Percentiles rank a stretch among this genome's conserved stretches.
These are phyloP conservation scores for Sander lucioperca DNA, from an alignment of 2,113 vertebrate species.

Conservation along the genomic window DNA sequence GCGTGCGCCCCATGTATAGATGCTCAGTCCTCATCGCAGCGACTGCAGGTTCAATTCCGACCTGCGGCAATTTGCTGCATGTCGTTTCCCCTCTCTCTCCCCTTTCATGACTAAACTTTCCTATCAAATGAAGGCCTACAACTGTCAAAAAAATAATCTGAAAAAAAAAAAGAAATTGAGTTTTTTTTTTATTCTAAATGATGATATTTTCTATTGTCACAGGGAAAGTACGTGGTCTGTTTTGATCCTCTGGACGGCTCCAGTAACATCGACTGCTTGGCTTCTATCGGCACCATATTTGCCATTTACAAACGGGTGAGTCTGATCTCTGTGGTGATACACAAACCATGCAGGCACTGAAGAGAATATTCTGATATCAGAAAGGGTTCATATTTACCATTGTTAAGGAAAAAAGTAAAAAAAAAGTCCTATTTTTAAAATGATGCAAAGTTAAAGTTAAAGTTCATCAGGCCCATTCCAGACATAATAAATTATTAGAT, in stretches of 20 bases:
- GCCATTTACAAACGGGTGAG: slow-evolving; percentile 95
- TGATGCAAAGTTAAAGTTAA: not conserved
- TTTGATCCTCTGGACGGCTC: slow-evolving; percentile 98
- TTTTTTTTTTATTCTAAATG: not conserved
- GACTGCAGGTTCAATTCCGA: too few species aligned
- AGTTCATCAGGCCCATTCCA: not conserved
- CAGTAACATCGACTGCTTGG: slow-evolving; percentile 98
- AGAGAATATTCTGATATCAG: not conserved
- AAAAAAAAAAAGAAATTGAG: too few species aligned
- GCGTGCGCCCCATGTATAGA: too few species aligned
- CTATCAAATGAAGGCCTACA: too few species aligned
- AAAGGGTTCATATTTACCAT: not conserved
- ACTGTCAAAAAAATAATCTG: too few species aligned
- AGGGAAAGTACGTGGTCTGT: slow-evolving; percentile 98
- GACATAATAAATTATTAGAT: not conserved
- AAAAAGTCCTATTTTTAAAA: not conserved
- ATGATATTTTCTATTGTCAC: not conserved
- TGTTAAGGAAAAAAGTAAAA: not conserved
- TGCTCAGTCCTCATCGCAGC: too few species aligned
- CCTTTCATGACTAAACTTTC: too few species aligned
- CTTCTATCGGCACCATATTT: slow-evolving; percentile 97
- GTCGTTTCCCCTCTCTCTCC: too few species aligned
- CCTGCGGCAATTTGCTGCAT: too few species aligned
- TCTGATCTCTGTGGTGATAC: not conserved
- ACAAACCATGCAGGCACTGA: not conserved